Conservation (phyloP, 2,888 invertebrate genomes). For the Dermolepida albohirtum region DNA sequence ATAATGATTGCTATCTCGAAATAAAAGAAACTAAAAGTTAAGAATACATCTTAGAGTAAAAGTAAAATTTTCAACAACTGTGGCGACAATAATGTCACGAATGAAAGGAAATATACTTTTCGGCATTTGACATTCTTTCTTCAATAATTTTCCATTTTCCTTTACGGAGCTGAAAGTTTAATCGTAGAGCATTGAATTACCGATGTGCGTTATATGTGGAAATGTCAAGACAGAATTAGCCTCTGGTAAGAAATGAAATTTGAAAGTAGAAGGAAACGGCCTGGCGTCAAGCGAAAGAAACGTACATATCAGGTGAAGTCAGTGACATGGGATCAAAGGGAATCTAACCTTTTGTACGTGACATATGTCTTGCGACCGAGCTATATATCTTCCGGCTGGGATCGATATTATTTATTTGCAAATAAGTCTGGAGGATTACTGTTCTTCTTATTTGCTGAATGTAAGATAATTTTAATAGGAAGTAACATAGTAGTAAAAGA, state of each 20-base stretch:
- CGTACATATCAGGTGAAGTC: constrained; percentile 48
- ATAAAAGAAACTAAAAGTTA: too few relatives aligned
- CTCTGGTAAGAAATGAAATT: constrained; percentile 32
- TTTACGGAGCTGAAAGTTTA: constrained; percentile 11
- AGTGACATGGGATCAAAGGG: constrained; percentile 53
- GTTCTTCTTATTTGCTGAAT: neutral
- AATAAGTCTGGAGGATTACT: neutral
- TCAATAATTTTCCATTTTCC: neutral
- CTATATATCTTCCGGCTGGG: constrained; percentile 30
- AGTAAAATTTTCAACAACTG: too few relatives aligned
- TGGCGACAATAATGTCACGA: neutral
- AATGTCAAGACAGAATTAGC: constrained; percentile 32
- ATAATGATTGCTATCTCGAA: too few relatives aligned
- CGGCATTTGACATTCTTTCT: neutral
- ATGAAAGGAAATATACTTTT: neutral
- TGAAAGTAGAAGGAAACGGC: constrained; percentile 20
- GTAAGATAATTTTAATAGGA: too few relatives aligned
- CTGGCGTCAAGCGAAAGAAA: constrained; percentile 19
- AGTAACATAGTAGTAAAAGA: too few relatives aligned
- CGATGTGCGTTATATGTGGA: constrained; percentile 7
- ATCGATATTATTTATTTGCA: constrained; percentile 22
- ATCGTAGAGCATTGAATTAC: constrained; percentile 25
- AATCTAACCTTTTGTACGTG: constrained; percentile 48
- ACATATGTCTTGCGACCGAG: constrained; percentile 49
- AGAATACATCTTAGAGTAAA: too few relatives aligned